phyloP scores from a whole-genome alignment of 2,113 vertebrate genomes.

The Acanthisitta chloris region DNA sequence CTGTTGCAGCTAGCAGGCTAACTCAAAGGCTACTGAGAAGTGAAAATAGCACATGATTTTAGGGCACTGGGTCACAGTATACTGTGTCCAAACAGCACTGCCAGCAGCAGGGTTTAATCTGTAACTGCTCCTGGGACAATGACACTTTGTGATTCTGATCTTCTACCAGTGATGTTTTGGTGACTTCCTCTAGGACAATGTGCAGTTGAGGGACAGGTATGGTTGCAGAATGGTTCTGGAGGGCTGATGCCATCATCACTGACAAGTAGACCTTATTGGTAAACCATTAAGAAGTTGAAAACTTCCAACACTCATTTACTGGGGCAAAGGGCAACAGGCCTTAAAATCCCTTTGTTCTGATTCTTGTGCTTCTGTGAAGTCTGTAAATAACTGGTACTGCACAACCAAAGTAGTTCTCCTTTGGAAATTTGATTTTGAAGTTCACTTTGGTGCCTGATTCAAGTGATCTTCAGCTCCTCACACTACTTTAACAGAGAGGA shows the following conservation, averaged over 20 bases:
- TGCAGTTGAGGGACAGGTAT: not conserved
- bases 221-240: not conserved
- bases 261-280: not conserved
- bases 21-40: not conserved
- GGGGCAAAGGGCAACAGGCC: not conserved
- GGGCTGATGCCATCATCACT: not conserved
- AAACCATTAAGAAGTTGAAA: not conserved
- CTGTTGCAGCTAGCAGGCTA: not conserved
- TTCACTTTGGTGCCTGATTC: not conserved
- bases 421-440: not conserved
- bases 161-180: not conserved
- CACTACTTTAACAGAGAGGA: not conserved
- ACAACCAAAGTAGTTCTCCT: not conserved
- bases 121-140: not conserved
- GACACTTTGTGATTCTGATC: not conserved
- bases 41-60: conserved; percentile 8
- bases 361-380: not conserved
- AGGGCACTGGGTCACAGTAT: not conserved
- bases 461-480: not conserved
- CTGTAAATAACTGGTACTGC: not conserved
- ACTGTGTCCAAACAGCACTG: not conserved
- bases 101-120: not conserved
- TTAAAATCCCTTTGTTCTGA: not conserved
- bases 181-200: not conserved
- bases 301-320: not conserved